Conservation (phyloP, 1,140 invertebrate species). For the Elysia chlorotica region DNA sequence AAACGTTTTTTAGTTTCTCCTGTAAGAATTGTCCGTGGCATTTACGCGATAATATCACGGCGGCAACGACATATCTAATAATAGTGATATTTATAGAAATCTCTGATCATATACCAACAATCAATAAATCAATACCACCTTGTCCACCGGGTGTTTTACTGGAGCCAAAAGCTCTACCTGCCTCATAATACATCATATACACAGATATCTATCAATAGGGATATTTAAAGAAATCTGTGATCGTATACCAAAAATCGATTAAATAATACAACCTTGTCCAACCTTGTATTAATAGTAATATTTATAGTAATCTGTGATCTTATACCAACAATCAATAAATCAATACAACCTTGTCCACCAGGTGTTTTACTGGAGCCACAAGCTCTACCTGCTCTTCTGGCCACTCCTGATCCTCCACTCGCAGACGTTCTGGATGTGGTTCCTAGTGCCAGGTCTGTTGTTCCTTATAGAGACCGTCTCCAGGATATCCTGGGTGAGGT, state of each 20-base stretch:
- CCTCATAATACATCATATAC: too few relatives aligned
- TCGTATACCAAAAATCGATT: neutral
- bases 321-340: neutral
- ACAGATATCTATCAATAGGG: too few relatives aligned
- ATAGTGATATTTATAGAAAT: too few relatives aligned
- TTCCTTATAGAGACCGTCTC: slow-evolving; percentile 79
- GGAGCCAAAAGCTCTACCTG: slow-evolving; percentile 89
- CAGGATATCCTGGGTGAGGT: neutral
- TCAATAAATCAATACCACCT: neutral
- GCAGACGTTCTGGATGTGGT: slow-evolving; percentile 96
- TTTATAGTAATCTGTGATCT: too few relatives aligned
- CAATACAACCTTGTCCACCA: slow-evolving; percentile 50
- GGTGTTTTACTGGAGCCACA: slow-evolving; percentile 95
- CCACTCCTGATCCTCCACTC: slow-evolving; percentile 84
- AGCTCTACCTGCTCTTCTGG: slow-evolving; percentile 90
- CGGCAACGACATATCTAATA: too few relatives aligned
- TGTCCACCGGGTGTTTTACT: slow-evolving; percentile 83
- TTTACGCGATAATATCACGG: too few relatives aligned
- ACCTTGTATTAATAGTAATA: too few relatives aligned
- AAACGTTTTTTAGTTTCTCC: too few relatives aligned
- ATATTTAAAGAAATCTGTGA: too few relatives aligned
- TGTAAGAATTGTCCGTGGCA: too few relatives aligned
- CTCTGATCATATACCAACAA: neutral
- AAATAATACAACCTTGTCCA: too few relatives aligned
- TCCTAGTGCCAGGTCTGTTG: slow-evolving; percentile 79